These are phyloP conservation scores for Hybognathus amarus DNA, from an alignment of 2,797 vertebrate species.

Conservation along the genomic window DNA sequence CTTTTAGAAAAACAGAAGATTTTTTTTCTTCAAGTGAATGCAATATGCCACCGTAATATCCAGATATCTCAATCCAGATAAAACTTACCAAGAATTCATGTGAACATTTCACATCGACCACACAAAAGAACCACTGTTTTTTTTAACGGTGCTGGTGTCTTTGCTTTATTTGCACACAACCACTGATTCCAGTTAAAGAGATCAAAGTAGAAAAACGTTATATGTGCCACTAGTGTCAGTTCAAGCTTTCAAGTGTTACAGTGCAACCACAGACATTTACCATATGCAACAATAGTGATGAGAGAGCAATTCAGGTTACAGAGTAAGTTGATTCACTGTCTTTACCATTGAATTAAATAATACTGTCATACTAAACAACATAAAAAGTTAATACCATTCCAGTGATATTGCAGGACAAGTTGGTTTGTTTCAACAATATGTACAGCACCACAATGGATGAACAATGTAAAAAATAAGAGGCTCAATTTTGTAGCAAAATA, in stretches of 20 bases:
- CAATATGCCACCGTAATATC: too few relatives aligned
- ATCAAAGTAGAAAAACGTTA: constrained; percentile 58
- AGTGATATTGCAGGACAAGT: constrained; percentile 48
- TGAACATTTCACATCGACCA: background rate
- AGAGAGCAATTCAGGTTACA: constrained; percentile 54
- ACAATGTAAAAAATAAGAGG: constrained; percentile 66
- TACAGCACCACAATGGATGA: constrained; percentile 66
- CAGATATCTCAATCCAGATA: background rate
- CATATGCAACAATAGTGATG: constrained; percentile 54
- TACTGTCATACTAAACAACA: constrained; percentile 59
- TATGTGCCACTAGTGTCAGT: constrained; percentile 60
- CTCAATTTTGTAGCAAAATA: constrained; percentile 66
- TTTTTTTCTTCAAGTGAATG: too few relatives aligned
- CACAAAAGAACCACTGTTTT: background rate
- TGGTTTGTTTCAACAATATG: constrained; percentile 57
- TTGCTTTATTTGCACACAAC: constrained; percentile 63
- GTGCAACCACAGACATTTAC: constrained; percentile 62
- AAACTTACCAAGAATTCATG: background rate
- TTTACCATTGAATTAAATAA: constrained; percentile 62
- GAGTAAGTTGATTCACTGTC: constrained; percentile 57
- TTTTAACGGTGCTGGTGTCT: constrained; percentile 49
- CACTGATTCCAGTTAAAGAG: constrained; percentile 61
- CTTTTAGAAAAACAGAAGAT: too few relatives aligned
- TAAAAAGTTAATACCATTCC: constrained; percentile 54
- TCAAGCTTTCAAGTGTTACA: constrained; percentile 57